phyloP scores from a whole-genome alignment of 1,140 invertebrate species.

The Aplysia californica region DNA sequence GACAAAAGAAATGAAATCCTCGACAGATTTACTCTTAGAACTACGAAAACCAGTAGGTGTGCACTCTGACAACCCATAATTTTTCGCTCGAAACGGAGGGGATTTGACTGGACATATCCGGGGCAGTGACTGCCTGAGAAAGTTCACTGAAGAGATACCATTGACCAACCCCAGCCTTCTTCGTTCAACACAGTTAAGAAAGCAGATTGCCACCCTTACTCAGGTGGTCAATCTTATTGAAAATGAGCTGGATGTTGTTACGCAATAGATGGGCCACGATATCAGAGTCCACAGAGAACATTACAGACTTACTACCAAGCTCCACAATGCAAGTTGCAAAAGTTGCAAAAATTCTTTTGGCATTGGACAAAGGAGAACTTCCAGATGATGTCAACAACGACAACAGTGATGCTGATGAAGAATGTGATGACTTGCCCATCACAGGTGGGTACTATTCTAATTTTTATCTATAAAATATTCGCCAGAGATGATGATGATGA shows the following conservation, averaged over 20 bases:
- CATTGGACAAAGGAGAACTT: conserved; percentile 12
- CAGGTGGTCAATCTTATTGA: conserved; percentile 20
- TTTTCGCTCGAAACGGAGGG: neutral
- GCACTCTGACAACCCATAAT: neutral
- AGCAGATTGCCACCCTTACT: conserved; percentile 17
- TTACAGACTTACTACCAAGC: conserved; percentile 28
- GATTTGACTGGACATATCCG: neutral
- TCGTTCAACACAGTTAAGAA: conserved; percentile 59
- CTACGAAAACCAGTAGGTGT: neutral
- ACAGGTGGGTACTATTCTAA: neutral
- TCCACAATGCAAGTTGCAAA: conserved; percentile 29
- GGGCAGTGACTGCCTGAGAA: neutral
- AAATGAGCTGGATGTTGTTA: conserved; percentile 27
- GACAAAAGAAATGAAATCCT: neutral
- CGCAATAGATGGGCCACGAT: conserved; percentile 24
- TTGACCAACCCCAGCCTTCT: neutral
- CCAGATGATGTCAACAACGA: neutral
- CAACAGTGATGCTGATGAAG: neutral
- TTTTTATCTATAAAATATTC: neutral
- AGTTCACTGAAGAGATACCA: neutral
- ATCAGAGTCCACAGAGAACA: conserved; percentile 26
- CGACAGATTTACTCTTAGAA: neutral
- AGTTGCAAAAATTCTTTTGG: conserved; percentile 17
- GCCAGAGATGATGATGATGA: neutral
- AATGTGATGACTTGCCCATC: neutral